Conservation (phyloP, 2,113 vertebrate genomes). For the Rhineura floridana region DNA sequence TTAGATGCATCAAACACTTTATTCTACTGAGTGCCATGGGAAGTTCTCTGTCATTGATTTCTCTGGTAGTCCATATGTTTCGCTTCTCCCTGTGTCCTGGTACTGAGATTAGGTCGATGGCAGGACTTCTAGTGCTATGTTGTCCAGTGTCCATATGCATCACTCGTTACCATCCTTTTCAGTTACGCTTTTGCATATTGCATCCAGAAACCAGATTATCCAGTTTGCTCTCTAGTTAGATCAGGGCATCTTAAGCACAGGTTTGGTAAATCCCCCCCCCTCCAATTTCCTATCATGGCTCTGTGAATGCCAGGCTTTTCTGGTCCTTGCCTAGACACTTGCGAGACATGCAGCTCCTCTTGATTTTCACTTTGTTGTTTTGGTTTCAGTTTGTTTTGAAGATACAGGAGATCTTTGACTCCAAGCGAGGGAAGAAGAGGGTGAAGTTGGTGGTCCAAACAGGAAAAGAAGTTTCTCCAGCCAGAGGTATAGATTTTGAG, state of each 20-base stretch:
- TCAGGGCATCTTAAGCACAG: neutral
- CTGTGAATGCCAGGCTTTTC: neutral
- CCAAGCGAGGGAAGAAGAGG: constrained; percentile 91
- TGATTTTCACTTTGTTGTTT: constrained; percentile 52
- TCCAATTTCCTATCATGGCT: neutral
- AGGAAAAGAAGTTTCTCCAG: constrained; percentile 72
- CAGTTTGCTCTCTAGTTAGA: neutral
- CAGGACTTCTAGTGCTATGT: neutral
- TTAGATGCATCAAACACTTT: neutral
- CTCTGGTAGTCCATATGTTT: neutral
- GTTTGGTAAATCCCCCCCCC: neutral
- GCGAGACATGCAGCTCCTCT: neutral
- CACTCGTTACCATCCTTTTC: neutral
- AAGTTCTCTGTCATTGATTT: constrained; percentile 2
- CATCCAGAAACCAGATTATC: neutral
- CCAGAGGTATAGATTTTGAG: constrained; percentile 80
- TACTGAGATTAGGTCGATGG: neutral
- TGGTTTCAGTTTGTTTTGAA: constrained; percentile 87
- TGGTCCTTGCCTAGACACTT: neutral
- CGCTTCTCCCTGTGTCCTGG: neutral
- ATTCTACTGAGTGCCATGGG: neutral
- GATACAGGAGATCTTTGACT: constrained; percentile 93
- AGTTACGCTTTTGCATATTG: neutral
- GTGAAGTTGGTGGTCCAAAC: constrained; percentile 82
- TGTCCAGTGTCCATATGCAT: no score